Conservation (phyloP, 2,113 vertebrate genomes). For the Platichthys flesus region DNA sequence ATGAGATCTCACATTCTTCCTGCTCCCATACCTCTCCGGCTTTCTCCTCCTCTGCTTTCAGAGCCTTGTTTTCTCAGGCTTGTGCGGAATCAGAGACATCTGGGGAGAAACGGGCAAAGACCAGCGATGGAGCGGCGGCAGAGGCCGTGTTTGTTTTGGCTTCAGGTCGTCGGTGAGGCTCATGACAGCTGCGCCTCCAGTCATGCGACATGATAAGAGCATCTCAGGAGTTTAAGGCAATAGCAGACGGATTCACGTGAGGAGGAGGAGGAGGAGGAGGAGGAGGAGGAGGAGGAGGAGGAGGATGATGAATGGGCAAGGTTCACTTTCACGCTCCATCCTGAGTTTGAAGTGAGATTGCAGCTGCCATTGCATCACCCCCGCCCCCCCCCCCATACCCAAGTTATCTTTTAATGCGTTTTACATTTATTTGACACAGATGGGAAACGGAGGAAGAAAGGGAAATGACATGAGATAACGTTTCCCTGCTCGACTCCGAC, state of each 20-base stretch:
- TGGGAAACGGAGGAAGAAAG: neutral
- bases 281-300: too few species aligned
- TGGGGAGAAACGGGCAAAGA: constrained; percentile 24
- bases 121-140: neutral
- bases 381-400: too few species aligned
- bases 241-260: neutral
- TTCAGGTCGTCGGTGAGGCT: constrained; percentile 25
- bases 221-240: neutral
- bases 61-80: constrained; percentile 65
- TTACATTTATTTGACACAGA: neutral
- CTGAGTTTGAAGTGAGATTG: constrained; percentile 7
- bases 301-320: neutral
- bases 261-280: too few species aligned
- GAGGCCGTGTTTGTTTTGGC: constrained; percentile 42
- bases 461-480: neutral
- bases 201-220: constrained; percentile 16
- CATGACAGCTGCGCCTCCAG: constrained; percentile 34
- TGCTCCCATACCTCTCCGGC: constrained; percentile 56
- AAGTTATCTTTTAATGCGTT: neutral
- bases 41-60: constrained; percentile 38
- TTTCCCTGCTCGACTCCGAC: neutral
- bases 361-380: constrained; percentile 7
- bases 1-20: constrained; percentile 43
- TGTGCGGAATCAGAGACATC: constrained; percentile 57
- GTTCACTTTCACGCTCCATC: neutral